Conservation (phyloP, 2,113 vertebrate species). For the Otis tarda region DNA sequence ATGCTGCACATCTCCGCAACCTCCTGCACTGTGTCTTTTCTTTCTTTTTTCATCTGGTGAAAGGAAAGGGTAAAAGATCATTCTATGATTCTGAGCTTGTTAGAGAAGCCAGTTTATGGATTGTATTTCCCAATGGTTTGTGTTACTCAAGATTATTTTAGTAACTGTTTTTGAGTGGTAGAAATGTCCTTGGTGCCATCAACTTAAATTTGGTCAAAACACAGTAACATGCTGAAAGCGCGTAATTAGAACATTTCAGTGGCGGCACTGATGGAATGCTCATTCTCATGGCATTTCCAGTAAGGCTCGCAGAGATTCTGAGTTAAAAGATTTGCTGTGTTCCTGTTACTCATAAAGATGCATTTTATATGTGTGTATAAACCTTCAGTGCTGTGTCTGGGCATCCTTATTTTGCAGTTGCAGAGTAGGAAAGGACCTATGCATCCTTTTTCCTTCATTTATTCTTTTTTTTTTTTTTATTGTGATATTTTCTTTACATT, state of each 20-base stretch:
- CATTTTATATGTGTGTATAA: neutral
- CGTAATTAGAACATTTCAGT: neutral
- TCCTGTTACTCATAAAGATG: neutral
- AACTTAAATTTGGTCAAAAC: conserved; percentile 3
- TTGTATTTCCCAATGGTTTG: neutral
- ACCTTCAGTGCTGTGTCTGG: neutral
- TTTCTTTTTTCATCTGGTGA: neutral
- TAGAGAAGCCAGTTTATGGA: neutral
- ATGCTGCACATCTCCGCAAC: neutral
- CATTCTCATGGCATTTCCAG: neutral
- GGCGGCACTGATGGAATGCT: neutral
- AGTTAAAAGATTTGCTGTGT: neutral
- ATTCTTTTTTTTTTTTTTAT: neutral
- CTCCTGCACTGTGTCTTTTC: neutral
- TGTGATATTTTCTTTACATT: neutral
- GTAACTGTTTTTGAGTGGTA: conserved; percentile 1
- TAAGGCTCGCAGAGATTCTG: neutral
- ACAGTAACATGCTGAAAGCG: neutral
- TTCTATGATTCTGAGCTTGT: neutral
- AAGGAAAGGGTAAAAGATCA: neutral
- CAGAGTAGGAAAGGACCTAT: neutral
- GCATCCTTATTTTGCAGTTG: neutral
- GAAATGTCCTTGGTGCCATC: conserved; percentile 22
- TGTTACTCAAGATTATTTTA: neutral
- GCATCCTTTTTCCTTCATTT: rapidly evolving